Conservation (phyloP, 2,888 invertebrate genomes). For the Amaurobius ferox region DNA sequence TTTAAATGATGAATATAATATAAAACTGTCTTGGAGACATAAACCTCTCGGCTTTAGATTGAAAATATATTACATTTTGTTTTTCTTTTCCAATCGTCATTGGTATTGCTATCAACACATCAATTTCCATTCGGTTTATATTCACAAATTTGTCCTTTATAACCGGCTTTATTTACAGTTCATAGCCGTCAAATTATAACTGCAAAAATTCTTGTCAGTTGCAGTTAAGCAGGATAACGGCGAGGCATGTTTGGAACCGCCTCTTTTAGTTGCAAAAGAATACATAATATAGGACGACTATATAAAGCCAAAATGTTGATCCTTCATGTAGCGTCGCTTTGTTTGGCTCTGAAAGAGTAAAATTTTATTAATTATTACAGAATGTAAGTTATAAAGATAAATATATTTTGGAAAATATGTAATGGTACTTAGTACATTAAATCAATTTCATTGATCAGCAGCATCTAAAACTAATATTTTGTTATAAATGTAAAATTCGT, state of each 20-base stretch:
- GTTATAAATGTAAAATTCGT: no score
- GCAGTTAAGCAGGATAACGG: background rate
- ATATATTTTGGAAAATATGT: no score
- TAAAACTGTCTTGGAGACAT: background rate
- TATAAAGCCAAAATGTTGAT: constrained; percentile 14
- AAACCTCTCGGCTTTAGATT: background rate
- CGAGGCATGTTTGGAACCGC: background rate
- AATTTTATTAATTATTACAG: background rate
- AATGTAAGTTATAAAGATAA: no score
- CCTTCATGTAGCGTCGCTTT: constrained; percentile 32
- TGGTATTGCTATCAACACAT: constrained; percentile 56
- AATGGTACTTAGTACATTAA: no score
- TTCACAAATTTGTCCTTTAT: no score
- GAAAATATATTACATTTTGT: background rate
- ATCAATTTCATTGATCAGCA: no score
- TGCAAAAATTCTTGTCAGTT: background rate
- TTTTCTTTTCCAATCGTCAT: background rate
- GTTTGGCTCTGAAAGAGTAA: constrained; percentile 37
- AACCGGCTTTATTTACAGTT: background rate
- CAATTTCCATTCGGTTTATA: background rate
- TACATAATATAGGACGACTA: constrained; percentile 11
- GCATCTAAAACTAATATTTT: no score
- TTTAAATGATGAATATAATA: no score
- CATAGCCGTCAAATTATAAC: background rate
- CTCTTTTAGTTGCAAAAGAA: constrained; percentile 21